Percentiles rank a stretch among this genome's conserved stretches.
Evolutionary conservation across 2,113 vertebrate genomes (phyloP).

Genomic region (Solenodon paradoxus): DNA sequence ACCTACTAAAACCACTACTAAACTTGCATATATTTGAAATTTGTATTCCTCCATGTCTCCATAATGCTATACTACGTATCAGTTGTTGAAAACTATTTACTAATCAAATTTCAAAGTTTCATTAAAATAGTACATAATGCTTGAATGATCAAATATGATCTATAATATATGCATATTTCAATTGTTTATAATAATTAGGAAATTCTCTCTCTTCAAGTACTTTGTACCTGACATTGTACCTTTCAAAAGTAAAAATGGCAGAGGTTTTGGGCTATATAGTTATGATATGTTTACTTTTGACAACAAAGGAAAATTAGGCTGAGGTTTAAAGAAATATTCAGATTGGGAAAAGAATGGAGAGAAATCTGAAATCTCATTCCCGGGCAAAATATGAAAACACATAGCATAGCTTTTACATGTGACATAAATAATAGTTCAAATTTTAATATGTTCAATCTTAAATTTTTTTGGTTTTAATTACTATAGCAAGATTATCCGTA

Average conservation of each 20-base stretch:
- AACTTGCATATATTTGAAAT: neutral
- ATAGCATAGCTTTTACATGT: neutral
- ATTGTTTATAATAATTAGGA: neutral
- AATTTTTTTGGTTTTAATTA: neutral
- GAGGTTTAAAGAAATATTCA: neutral
- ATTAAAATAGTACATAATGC: neutral
- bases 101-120: neutral
- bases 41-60: neutral
- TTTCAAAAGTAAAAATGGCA: neutral
- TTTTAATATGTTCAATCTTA: neutral
- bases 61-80: neutral
- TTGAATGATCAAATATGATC: neutral
- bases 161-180: constrained; percentile 7
- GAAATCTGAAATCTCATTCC: neutral
- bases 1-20: neutral
- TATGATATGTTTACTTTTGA: neutral
- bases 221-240: neutral
- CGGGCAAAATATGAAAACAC: neutral
- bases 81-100: neutral
- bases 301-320: neutral
- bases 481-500: neutral
- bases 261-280: neutral
- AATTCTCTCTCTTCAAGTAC: neutral
- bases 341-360: neutral
- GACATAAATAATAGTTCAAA: neutral